phyloP scores from a whole-genome alignment of 2,888 invertebrate species.

The Leptinotarsa tumamoca region DNA sequence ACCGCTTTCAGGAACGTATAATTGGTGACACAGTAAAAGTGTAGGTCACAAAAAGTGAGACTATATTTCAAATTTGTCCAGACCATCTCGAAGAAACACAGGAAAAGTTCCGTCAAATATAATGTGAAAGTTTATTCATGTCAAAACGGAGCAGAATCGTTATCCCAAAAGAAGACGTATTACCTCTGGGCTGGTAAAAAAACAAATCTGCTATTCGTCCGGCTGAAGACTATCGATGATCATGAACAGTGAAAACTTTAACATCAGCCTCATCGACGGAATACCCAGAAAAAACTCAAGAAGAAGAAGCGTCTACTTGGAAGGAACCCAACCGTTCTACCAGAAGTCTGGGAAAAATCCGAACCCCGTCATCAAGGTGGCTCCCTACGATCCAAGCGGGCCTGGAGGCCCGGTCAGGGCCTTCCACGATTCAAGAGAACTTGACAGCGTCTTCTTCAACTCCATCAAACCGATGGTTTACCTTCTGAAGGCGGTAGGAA shows the following conservation, averaged over 20 bases:
- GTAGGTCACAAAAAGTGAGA: constrained; percentile 35
- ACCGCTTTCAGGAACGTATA: constrained; percentile 27
- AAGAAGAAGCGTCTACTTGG: constrained; percentile 58
- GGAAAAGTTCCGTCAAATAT: neutral
- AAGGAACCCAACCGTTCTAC: constrained; percentile 54
- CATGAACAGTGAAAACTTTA: constrained; percentile 46
- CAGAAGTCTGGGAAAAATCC: constrained; percentile 41
- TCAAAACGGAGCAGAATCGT: too few relatives aligned
- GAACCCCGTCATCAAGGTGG: constrained; percentile 55
- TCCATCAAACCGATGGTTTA: constrained; percentile 67
- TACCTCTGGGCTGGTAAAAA: too few relatives aligned
- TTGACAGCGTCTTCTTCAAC: constrained; percentile 51
- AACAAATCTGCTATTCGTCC: neutral
- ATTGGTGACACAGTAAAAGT: constrained; percentile 25
- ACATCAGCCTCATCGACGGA: constrained; percentile 45
- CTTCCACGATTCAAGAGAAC: constrained; percentile 36
- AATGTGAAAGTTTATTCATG: too few relatives aligned
- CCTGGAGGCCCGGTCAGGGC: constrained; percentile 43
- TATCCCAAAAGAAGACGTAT: neutral
- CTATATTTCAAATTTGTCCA: constrained; percentile 23
- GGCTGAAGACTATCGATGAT: neutral
- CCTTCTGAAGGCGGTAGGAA: constrained; percentile 71
- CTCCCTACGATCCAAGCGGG: constrained; percentile 48
- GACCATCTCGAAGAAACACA: neutral
- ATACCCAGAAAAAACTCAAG: constrained; percentile 27